These are phyloP conservation scores for Potorous gilbertii DNA, from an alignment of 2,797 vertebrate genomes.

Conservation along the genomic window DNA sequence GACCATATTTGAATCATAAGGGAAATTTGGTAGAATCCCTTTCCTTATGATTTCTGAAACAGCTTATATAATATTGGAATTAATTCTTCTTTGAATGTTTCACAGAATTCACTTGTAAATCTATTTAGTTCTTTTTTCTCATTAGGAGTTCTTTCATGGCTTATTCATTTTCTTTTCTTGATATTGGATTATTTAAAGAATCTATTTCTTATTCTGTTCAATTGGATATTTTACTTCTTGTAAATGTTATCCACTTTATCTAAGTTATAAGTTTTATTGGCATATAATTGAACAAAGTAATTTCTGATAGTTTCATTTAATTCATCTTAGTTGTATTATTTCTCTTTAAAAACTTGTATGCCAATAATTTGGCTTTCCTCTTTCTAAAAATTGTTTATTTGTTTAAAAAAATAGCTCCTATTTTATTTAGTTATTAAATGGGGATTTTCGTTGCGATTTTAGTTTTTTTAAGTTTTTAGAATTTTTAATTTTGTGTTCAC, in stretches of 20 bases:
- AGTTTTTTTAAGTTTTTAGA: neutral
- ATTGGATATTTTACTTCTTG: neutral
- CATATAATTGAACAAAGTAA: neutral
- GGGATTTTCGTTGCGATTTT: neutral
- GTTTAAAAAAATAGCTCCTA: neutral
- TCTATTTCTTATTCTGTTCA: neutral
- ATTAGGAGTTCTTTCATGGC: neutral
- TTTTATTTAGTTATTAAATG: neutral
- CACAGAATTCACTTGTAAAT: neutral
- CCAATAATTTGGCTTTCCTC: neutral
- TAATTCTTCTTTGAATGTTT: neutral
- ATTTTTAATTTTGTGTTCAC: neutral
- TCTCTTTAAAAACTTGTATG: neutral
- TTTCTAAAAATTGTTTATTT: neutral
- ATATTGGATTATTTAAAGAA: neutral
- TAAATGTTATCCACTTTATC: neutral
- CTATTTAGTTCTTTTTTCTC: neutral
- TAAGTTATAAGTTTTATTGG: neutral
- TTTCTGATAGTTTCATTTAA: neutral
- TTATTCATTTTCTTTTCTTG: neutral
- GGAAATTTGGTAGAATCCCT: neutral
- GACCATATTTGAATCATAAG: neutral
- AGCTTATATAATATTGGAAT: neutral
- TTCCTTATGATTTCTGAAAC: neutral
- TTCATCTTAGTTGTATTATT: neutral